Percentiles rank a stretch among this genome's conserved stretches.
These are phyloP conservation scores for Drosophila kohkoa DNA, from an alignment of 1,140 invertebrate genomes.

Conservation along the genomic window DNA sequence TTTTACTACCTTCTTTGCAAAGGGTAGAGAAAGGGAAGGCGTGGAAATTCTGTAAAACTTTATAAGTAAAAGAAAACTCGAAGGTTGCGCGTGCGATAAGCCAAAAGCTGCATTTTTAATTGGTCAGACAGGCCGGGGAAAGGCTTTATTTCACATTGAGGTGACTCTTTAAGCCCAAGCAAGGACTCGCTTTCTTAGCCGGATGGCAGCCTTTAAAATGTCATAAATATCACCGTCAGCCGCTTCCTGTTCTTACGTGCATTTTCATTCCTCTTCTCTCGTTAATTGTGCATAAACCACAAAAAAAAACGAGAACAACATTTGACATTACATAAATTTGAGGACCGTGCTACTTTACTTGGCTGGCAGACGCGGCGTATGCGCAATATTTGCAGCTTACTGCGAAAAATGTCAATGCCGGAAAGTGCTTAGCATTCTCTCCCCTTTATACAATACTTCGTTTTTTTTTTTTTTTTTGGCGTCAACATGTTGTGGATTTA, in stretches of 20 bases:
- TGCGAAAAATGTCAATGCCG: constrained; percentile 75
- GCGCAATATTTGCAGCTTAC: constrained; percentile 66
- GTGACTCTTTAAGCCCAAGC: constrained; percentile 11
- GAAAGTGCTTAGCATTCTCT: constrained; percentile 74
- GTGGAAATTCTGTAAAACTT: constrained; percentile 63
- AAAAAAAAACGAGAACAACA: constrained; percentile 5
- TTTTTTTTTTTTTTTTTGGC: constrained; percentile 2
- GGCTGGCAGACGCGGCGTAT: constrained; percentile 63
- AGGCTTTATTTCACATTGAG: neutral
- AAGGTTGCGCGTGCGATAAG: constrained; percentile 74
- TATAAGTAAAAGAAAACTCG: constrained; percentile 50
- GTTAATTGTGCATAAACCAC: constrained; percentile 55
- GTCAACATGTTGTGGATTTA: constrained; percentile 63
- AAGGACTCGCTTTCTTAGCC: constrained; percentile 45
- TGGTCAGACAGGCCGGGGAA: constrained; percentile 33
- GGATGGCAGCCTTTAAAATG: constrained; percentile 60
- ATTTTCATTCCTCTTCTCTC: constrained; percentile 18
- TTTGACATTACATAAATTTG: constrained; percentile 69
- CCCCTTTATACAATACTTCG: constrained; percentile 23
- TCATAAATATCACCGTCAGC: constrained; percentile 68
- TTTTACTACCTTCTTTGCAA: constrained; percentile 6
- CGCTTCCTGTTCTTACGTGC: constrained; percentile 55
- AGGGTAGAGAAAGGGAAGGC: neutral
- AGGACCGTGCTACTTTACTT: constrained; percentile 17
- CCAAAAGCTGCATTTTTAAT: constrained; percentile 75